Conservation (phyloP, 2,888 invertebrate species). For the Torymus auratus region DNA sequence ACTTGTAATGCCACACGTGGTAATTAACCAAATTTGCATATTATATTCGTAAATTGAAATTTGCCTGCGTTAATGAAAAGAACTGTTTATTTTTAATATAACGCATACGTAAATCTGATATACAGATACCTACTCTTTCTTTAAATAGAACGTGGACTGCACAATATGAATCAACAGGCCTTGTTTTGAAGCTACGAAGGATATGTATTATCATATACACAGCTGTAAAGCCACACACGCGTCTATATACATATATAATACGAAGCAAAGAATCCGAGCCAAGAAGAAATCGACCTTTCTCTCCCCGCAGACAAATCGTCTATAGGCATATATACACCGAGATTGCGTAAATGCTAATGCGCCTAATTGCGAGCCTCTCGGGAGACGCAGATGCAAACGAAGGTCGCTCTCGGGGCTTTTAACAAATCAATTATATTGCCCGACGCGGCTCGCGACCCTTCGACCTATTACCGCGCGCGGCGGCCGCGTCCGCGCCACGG, state of each 20-base stretch:
- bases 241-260: not conserved
- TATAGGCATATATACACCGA: too few species aligned
- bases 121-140: too few species aligned
- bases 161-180: too few species aligned
- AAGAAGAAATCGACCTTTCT: slow-evolving; percentile 35
- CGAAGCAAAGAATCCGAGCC: too few species aligned
- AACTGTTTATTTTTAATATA: too few species aligned
- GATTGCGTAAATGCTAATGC: slow-evolving; percentile 61
- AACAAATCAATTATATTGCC: slow-evolving; percentile 42
- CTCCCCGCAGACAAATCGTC: slow-evolving; percentile 19
- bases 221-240: not conserved
- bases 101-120: too few species aligned
- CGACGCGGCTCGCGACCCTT: slow-evolving; percentile 13
- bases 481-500: not conserved
- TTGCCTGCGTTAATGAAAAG: too few species aligned
- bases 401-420: slow-evolving; percentile 29
- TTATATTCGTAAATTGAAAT: too few species aligned
- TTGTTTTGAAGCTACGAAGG: too few species aligned
- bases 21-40: too few species aligned
- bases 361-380: slow-evolving; percentile 59
- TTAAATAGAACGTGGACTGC: too few species aligned
- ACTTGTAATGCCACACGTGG: too few species aligned
- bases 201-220: not conserved
- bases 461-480: not conserved
- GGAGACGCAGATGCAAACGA: slow-evolving; percentile 24